A percentile compares a stretch with the other conserved stretches of the same genome.
Evolutionary conservation across 2,888 invertebrate species (phyloP).

Genomic region (Harpagoxenus sublaevis): DNA sequence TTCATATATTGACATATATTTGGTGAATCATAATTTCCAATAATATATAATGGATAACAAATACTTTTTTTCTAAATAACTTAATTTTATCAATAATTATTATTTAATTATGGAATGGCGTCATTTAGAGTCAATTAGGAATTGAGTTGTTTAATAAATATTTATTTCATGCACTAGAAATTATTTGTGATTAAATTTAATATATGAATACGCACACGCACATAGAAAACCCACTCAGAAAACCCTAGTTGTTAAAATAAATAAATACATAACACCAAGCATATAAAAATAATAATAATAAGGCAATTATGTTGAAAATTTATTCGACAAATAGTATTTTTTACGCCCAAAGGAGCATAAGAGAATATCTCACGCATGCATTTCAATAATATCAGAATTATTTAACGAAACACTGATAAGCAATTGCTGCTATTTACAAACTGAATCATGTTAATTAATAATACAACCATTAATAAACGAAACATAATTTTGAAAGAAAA

Average conservation of each 20-base stretch:
- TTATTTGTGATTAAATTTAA: background rate
- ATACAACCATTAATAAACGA: background rate
- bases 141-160: background rate
- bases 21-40: slow-evolving; percentile 4
- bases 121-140: background rate
- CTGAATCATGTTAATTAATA: background rate
- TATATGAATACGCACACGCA: slow-evolving; percentile 1
- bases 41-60: background rate
- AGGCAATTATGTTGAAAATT: background rate
- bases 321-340: background rate
- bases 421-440: slow-evolving; percentile 6
- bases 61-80: background rate
- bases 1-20: background rate
- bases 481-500: slow-evolving; percentile 19
- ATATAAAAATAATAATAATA: background rate
- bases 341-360: background rate
- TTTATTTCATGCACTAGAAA: background rate
- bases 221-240: background rate
- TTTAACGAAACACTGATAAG: background rate
- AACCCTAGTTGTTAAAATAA: background rate
- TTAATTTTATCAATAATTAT: background rate
- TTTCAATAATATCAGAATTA: slow-evolving; percentile 1
- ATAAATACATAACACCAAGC: background rate
- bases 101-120: background rate
- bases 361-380: background rate